Evolutionary conservation across 2,888 invertebrate genomes (phyloP), one percentile per base, ranked within the genome.

Genomic region (Leptodirus hochenwartii): DNA sequence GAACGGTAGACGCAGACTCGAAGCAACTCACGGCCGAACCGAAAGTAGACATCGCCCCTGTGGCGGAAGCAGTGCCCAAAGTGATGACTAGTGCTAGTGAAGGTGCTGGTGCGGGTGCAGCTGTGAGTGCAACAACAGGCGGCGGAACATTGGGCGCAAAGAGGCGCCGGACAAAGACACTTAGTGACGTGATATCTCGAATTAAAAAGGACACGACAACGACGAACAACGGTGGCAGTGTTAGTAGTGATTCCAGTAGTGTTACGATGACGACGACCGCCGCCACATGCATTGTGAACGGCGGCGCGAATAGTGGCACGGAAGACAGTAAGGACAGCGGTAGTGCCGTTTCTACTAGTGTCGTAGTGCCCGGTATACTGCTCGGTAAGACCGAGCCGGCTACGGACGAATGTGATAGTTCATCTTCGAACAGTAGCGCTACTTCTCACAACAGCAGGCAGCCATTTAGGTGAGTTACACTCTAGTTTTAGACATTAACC

Each of bases 101-200:
- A 44, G 33, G 33, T 15, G 41, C 40, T 29, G 45, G 43, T 35
- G 57, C 53, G 17, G 59, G 59, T 47, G 60, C 58, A 47, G 55
- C 56, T 30, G 56, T 54, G 44, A 57, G 25, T 5, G 17, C 26
- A 26, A 10, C 45, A 15, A 45, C n/a, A n/a, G n/a, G n/a, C n/a
- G n/a, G n/a, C n/a, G n/a, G n/a, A n/a, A n/a, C n/a, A n/a, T n/a
- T n/a, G n/a, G n/a, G n/a, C n/a, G n/a, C n/a, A n/a, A n/a, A n/a
- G n/a, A 53, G 50, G 49, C 65, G 62, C 47, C 65, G 64, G 51
- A 61, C 61, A 43, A 66, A 64, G 53, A 62, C 64, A 34, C 51
- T 66, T 45, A 66, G 62, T 50, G 66, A 66, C 52, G 64, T 66
- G 44, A 52, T 66, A 47, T 64, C 64, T 46, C 61, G 66, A 56